Evolutionary conservation across 2,113 vertebrate species (phyloP).

Genomic region (Gadus macrocephalus): DNA sequence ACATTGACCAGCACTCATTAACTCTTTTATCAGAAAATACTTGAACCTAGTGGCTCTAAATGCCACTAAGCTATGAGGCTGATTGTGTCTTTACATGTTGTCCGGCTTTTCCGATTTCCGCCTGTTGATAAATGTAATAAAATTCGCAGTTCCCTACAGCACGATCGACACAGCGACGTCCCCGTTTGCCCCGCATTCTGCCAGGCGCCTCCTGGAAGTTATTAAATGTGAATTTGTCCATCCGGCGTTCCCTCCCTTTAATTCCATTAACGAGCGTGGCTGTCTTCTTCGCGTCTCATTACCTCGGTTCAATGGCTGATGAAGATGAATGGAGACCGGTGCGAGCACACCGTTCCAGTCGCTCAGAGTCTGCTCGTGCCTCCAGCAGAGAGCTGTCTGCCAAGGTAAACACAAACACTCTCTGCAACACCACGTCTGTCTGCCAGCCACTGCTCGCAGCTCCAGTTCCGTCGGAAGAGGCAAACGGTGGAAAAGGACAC

Average conservation of each 20-base stretch:
- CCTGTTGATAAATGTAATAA: no score
- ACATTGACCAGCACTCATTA: conserved; percentile 11
- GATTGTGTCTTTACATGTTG: no score
- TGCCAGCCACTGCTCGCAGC: conserved; percentile 29
- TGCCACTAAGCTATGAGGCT: no score
- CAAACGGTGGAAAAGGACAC: no score
- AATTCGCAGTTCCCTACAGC: no score
- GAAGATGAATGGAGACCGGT: conserved; percentile 54
- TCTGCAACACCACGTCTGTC: conserved; percentile 36
- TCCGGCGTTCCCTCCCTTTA: conserved; percentile 36
- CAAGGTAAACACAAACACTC: conserved; percentile 55
- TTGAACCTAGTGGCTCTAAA: no score
- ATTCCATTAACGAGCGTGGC: conserved; percentile 47
- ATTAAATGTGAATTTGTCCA: conserved; percentile 34
- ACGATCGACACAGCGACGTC: no score
- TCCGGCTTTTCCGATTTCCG: no score
- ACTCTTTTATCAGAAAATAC: background rate
- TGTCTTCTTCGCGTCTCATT: conserved; percentile 46
- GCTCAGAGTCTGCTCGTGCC: conserved; percentile 50
- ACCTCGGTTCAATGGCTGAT: conserved; percentile 41
- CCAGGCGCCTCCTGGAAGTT: no score
- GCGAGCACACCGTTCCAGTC: conserved; percentile 44
- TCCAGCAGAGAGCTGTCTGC: conserved; percentile 42
- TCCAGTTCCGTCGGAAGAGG: no score
- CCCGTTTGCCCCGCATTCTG: no score